Evolutionary conservation across 92 coral and sea anemone species (phyloP).

Genomic region (Siderastrea siderea): DNA sequence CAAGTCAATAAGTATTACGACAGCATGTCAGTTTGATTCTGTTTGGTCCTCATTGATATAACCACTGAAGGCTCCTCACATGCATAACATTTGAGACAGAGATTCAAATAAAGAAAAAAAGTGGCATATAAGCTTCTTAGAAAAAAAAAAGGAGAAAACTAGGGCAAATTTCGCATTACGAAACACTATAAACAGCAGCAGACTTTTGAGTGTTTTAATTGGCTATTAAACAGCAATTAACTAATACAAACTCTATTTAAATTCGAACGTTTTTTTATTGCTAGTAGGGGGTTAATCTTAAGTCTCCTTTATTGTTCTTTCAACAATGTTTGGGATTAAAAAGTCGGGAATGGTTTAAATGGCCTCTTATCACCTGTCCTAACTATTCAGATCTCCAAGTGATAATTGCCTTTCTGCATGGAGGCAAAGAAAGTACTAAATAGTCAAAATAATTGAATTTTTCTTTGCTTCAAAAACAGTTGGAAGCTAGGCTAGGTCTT

Average conservation of each 20-base stretch:
- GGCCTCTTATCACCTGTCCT: conserved; percentile 12
- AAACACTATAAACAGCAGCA: background rate
- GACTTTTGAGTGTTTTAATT: background rate
- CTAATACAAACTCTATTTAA: background rate
- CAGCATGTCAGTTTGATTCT: background rate
- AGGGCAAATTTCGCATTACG: background rate
- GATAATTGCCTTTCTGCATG: conserved; percentile 14
- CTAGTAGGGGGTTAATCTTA: conserved; percentile 17
- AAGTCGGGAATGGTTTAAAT: conserved; percentile 1
- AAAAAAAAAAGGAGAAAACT: background rate
- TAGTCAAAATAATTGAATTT: conserved; percentile 7
- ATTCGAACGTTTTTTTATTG: conserved; percentile 12
- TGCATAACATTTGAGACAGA: background rate
- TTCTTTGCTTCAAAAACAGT: background rate
- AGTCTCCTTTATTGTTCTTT: conserved; percentile 2
- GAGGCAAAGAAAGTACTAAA: background rate
- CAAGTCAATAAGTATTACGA: background rate
- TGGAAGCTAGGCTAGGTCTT: background rate
- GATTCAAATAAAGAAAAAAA: background rate
- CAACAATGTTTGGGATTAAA: background rate
- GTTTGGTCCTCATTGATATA: background rate
- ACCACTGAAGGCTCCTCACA: background rate
- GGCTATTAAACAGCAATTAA: conserved; percentile 16
- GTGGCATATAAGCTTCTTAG: background rate
- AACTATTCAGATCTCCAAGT: background rate